These are phyloP conservation scores for Drosophila demipolita DNA, from an alignment of 2,888 invertebrate genomes.

Conservation along the genomic window DNA sequence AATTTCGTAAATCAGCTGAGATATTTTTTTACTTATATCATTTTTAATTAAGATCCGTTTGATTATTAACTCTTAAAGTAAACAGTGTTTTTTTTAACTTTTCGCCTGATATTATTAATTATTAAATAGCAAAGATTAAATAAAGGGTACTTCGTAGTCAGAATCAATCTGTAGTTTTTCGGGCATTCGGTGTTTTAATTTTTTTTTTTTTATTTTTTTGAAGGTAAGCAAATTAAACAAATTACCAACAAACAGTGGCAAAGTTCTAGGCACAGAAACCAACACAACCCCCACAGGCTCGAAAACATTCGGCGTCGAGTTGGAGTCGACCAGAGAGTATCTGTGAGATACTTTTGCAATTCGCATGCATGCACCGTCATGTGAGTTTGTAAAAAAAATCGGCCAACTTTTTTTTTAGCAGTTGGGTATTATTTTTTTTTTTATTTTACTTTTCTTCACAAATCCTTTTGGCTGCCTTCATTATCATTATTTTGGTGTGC, in stretches of 20 bases:
- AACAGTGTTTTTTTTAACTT: neutral
- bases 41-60: neutral
- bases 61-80: neutral
- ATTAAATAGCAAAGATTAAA: neutral
- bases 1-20: neutral
- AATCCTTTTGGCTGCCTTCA: conserved; percentile 71
- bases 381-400: conserved; percentile 35
- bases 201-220: conserved; percentile 25
- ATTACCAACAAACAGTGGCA: conserved; percentile 65
- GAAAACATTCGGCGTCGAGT: conserved; percentile 23
- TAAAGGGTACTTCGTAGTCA: conserved; percentile 24
- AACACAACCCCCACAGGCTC: conserved; percentile 27
- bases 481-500: conserved; percentile 66
- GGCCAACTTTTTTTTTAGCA: conserved; percentile 29
- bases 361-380: conserved; percentile 71
- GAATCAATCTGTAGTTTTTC: neutral
- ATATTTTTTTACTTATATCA: neutral
- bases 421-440: conserved; percentile 47
- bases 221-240: conserved; percentile 79
- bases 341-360: conserved; percentile 71
- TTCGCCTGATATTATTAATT: neutral
- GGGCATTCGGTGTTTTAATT: neutral
- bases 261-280: conserved; percentile 41
- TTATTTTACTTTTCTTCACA: conserved; percentile 59
- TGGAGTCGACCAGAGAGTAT: conserved; percentile 44